Evolutionary conservation across 37 sponge, comb jelly and placozoan genomes (phyloP).

Genomic region (Agelas oroides): DNA sequence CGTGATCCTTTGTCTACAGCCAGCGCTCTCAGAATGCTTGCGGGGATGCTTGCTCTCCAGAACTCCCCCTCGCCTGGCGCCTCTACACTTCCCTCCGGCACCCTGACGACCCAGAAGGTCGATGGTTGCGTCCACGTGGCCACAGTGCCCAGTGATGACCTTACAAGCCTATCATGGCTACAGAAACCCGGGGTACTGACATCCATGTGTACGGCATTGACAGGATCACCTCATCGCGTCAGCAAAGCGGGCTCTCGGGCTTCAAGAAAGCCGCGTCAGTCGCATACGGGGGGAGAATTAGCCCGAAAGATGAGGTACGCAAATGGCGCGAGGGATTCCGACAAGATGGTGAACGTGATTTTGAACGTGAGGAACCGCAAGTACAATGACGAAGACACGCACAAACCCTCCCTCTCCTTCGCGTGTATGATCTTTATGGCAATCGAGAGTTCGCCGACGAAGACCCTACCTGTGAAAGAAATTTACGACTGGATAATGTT

Average conservation of each 20-base stretch:
- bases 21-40: too few relatives aligned
- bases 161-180: conserved; percentile 77
- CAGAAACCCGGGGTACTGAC: conserved; percentile 78
- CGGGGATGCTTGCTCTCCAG: too few relatives aligned
- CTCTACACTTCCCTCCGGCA: neutral
- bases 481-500: conserved; percentile 83
- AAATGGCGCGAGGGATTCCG: conserved; percentile 17
- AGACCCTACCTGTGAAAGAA: conserved; percentile 83
- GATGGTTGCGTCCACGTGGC: neutral
- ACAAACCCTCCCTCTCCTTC: conserved; percentile 86
- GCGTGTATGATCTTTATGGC: conserved; percentile 94
- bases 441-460: conserved; percentile 78
- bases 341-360: conserved; percentile 74
- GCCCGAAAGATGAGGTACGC: neutral
- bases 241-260: neutral
- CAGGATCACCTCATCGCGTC: conserved; percentile 32
- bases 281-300: neutral
- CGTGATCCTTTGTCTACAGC: too few relatives aligned
- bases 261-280: conserved; percentile 15
- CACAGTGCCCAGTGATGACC: conserved; percentile 27
- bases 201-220: conserved; percentile 68
- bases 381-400: conserved; percentile 55
- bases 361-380: conserved; percentile 64
- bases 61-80: too few relatives aligned
- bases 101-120: neutral